Evolutionary conservation across 1,140 invertebrate species (phyloP), one percentile per base, ranked within the genome.

Genomic region (Drosophila arizonae): DNA sequence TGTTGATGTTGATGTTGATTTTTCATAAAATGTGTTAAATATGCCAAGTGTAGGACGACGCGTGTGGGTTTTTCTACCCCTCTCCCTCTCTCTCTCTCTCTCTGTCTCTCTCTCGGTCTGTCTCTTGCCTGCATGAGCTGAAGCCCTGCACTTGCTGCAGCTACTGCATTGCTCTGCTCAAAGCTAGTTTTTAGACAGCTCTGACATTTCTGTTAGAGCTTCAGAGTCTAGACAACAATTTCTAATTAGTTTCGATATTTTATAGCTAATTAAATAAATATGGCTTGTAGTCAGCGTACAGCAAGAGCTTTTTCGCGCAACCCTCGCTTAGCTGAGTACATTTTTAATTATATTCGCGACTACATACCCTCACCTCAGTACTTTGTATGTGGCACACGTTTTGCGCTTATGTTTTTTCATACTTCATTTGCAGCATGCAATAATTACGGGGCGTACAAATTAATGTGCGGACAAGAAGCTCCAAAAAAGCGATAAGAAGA

Each of bases 1-100:
- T 88, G 76, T 68, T 88, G 84, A 79, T 87, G 84, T 79, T 79
- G 75, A 84, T 88, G 84, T 88, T 88, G 85, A 84, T 78, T 89
- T 88, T 88, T 77, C 85, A 89, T 88, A 80, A 88, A 88, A 85
- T 88, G 84, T 88, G 84, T 80, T 88, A 88, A 88, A 88, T 89
- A 88, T 80, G 80, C 85, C 80, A 89, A 84, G 85, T 88, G 84
- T 80, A 77, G 77, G 55, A 72, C 84, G 71, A 78, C 68, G 84
- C 80, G 84, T 88, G 84, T 88, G 84, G 84, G 76, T 84, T 89
- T 84, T 72, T 61, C 45, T 52, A 24, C n/a, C 26, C 45, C 28
- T 60, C 24, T 13, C 57, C 28, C 28, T 63, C 24, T 13, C 57
- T 28, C 24, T 11, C 26, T 52, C 21, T 24, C 3, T 24, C 21